Evolutionary conservation across 2,797 vertebrate species (phyloP).

Genomic region (Aulostomus chinensis): DNA sequence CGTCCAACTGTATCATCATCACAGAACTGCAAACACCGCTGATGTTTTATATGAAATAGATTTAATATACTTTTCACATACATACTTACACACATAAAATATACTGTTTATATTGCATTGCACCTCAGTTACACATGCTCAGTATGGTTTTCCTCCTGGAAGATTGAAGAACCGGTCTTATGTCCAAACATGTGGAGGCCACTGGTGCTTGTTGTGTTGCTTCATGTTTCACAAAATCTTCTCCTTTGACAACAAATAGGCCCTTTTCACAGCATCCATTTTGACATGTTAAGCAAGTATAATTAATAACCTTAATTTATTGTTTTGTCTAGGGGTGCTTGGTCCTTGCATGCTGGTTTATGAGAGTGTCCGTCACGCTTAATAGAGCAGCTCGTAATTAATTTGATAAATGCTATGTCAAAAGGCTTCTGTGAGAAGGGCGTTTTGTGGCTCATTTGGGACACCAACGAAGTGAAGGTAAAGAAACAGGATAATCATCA

Average conservation of each 20-base stretch:
- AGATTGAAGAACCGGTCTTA: not conserved
- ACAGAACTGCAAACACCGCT: conserved; percentile 32
- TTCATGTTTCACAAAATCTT: conserved; percentile 14
- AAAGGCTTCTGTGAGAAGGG: no score
- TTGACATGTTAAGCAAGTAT: no score
- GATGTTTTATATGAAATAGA: conserved; percentile 68
- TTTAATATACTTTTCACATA: conserved; percentile 74
- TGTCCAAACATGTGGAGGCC: conserved; percentile 24
- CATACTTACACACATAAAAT: conserved; percentile 57
- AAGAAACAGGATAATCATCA: conserved; percentile 6
- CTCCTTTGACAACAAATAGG: conserved; percentile 4
- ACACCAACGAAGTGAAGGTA: conserved; percentile 4
- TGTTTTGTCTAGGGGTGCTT: no score
- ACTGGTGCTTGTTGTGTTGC: conserved; percentile 12
- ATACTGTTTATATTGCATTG: conserved; percentile 66
- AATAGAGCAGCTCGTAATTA: no score
- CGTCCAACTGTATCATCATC: no score
- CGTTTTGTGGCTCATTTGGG: not conserved
- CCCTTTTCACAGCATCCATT: no score
- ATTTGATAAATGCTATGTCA: no score
- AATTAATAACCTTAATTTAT: no score
- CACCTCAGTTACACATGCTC: conserved; percentile 68
- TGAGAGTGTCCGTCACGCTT: no score
- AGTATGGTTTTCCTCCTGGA: no score
- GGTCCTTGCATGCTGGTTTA: no score